Percentiles rank a stretch among this genome's conserved stretches.
Evolutionary conservation across 2,113 vertebrate species (phyloP).

Genomic region (Xenopus laevis): DNA sequence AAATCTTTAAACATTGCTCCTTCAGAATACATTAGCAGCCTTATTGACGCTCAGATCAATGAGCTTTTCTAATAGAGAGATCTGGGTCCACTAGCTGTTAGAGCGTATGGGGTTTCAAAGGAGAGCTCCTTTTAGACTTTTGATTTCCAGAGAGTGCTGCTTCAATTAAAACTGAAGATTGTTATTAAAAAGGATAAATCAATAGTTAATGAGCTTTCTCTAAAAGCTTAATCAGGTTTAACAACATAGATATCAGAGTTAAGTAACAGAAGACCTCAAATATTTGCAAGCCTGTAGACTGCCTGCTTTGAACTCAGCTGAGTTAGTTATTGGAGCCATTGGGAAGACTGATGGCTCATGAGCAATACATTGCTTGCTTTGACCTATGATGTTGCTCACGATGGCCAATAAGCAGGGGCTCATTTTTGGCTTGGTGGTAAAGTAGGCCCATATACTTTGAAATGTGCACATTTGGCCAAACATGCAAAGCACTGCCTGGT

Average conservation of each 20-base stretch:
- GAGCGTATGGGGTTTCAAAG: slow-evolving; percentile 51
- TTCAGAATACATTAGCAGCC: slow-evolving; percentile 56
- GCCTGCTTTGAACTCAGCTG: no score
- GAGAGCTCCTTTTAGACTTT: slow-evolving; percentile 41
- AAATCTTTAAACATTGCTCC: slow-evolving; percentile 28
- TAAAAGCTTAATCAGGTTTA: not conserved
- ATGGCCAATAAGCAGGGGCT: no score
- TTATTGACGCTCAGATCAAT: slow-evolving; percentile 54
- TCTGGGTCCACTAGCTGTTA: slow-evolving; percentile 46
- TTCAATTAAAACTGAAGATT: slow-evolving; percentile 9
- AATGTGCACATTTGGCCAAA: no score
- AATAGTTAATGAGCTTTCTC: not conserved
- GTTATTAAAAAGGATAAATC: not conserved
- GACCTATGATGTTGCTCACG: no score
- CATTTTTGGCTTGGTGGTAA: no score
- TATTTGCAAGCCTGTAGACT: no score
- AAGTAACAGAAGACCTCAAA: not conserved
- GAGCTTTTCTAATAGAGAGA: slow-evolving; percentile 49
- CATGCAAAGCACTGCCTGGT: no score
- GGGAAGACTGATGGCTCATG: no score
- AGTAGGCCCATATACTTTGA: no score
- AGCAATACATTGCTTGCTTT: no score
- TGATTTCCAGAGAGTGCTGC: not conserved
- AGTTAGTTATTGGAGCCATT: no score
- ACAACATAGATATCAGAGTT: not conserved